A percentile compares a stretch with the other conserved stretches of the same genome.
phyloP scores from a whole-genome alignment of 1,140 invertebrate genomes.

The Lanistes nyassanus region DNA sequence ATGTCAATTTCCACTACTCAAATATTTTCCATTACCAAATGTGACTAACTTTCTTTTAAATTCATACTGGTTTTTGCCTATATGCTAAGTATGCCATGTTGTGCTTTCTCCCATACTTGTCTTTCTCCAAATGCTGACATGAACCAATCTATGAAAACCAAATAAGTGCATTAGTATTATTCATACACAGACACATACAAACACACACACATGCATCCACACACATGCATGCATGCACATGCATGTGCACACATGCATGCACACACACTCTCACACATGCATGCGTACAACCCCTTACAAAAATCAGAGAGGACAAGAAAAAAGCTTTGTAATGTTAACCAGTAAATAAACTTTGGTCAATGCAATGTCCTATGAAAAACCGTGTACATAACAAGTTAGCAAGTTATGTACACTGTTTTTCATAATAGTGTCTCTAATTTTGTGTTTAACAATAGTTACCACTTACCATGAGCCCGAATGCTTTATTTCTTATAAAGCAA shows the following conservation, averaged over 20 bases:
- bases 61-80: background rate
- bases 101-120: background rate
- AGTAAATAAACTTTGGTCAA: background rate
- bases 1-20: background rate
- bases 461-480: too few species aligned
- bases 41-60: background rate
- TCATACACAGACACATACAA: slow-evolving; percentile 14
- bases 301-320: background rate
- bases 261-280: background rate
- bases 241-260: background rate
- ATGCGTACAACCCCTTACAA: background rate
- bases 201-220: slow-evolving; percentile 7
- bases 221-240: background rate
- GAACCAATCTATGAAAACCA: background rate
- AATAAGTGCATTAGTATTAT: background rate
- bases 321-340: background rate
- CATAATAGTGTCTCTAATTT: background rate
- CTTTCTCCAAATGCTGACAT: background rate
- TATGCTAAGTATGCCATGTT: background rate
- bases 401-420: background rate
- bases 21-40: background rate
- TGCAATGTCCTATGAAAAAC: background rate
- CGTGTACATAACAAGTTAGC: background rate
- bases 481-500: too few species aligned
- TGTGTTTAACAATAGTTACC: too few species aligned